Evolutionary conservation across 2,888 invertebrate species (phyloP).

Genomic region (Eupithecia pulchellata): DNA sequence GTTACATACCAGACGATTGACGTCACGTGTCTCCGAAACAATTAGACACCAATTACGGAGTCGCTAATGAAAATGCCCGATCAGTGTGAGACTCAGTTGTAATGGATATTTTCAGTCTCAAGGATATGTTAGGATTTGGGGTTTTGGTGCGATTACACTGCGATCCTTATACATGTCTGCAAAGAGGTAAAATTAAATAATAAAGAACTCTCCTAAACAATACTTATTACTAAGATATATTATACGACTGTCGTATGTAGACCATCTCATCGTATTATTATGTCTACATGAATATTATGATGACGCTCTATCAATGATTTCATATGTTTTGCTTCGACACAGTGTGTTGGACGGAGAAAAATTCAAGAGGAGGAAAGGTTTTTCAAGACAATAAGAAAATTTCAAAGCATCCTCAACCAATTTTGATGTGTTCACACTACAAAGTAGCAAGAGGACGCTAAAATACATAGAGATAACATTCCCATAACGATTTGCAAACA

Average conservation of each 20-base stretch:
- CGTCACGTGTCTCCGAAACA: conserved; percentile 34
- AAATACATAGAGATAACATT: neutral
- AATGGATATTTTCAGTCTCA: neutral
- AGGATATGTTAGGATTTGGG: neutral
- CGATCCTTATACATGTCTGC: too few relatives aligned
- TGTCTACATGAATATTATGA: too few relatives aligned
- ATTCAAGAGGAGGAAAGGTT: neutral
- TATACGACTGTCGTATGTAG: too few relatives aligned
- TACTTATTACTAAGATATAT: too few relatives aligned
- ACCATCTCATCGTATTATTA: too few relatives aligned
- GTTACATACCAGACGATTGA: conserved; percentile 32
- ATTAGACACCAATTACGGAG: conserved; percentile 37
- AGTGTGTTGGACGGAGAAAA: neutral
- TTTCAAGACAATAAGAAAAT: neutral
- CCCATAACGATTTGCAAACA: conserved; percentile 24
- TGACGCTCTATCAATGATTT: too few relatives aligned
- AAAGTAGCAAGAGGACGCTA: neutral
- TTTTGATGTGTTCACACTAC: neutral
- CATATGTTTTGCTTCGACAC: neutral
- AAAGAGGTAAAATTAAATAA: neutral
- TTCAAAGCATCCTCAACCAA: neutral
- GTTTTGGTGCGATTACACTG: neutral
- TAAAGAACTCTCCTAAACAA: too few relatives aligned
- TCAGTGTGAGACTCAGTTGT: conserved; percentile 22
- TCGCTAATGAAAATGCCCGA: conserved; percentile 39